Conservation (phyloP, 2,888 invertebrate species). For the Onthophagus sagittarius region DNA sequence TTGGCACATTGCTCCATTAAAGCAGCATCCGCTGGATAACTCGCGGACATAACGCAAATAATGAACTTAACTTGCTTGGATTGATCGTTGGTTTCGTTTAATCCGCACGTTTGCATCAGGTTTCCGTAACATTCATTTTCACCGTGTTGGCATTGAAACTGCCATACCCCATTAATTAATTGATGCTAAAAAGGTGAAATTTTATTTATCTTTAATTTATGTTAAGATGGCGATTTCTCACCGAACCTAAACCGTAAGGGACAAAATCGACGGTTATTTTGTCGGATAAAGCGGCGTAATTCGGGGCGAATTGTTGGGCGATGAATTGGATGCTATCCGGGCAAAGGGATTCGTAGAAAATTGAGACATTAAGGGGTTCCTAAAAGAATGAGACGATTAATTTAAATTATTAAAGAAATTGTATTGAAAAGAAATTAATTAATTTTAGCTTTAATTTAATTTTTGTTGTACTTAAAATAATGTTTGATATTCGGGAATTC, state of each 20-base stretch:
- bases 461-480: too few relatives aligned
- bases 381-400: not conserved
- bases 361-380: not conserved
- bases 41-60: not conserved
- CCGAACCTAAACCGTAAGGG: slow-evolving; percentile 54
- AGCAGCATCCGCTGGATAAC: not conserved
- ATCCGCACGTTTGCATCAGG: slow-evolving; percentile 52
- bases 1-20: slow-evolving; percentile 41
- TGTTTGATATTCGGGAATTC: too few relatives aligned
- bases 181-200: slow-evolving; percentile 5
- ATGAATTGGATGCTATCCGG: slow-evolving; percentile 52
- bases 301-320: slow-evolving; percentile 45
- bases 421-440: too few relatives aligned
- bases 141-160: slow-evolving; percentile 53
- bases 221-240: slow-evolving; percentile 36
- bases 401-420: too few relatives aligned
- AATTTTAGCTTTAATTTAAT: too few relatives aligned
- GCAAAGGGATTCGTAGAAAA: slow-evolving; percentile 51
- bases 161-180: slow-evolving; percentile 34
- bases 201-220: too few relatives aligned
- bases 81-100: slow-evolving; percentile 38
- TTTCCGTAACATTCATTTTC: slow-evolving; percentile 52
- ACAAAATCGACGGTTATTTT: slow-evolving; percentile 40
- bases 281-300: slow-evolving; percentile 21
- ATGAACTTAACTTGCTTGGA: slow-evolving; percentile 16